phyloP scores from a whole-genome alignment of 2,113 vertebrate species.

The Lamprologus speciosus region DNA sequence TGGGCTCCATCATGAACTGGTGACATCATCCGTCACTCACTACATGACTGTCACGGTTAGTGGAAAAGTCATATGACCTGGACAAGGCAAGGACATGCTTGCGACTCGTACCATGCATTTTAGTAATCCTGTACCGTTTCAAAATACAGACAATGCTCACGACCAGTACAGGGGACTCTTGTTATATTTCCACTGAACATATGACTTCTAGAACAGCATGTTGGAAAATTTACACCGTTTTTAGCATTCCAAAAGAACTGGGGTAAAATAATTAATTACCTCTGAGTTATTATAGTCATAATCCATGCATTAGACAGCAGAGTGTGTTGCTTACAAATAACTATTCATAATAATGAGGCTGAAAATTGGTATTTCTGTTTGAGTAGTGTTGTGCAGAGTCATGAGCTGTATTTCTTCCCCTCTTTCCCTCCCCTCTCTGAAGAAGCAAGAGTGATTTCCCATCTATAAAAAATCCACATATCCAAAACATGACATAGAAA shows the following conservation, averaged over 20 bases:
- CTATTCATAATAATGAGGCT: constrained; percentile 31
- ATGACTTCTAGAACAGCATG: background rate
- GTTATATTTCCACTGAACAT: background rate
- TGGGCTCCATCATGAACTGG: background rate
- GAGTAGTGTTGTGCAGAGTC: constrained; percentile 25
- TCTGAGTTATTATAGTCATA: constrained; percentile 33
- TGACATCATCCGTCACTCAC: constrained; percentile 42
- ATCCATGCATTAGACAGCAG: constrained; percentile 13
- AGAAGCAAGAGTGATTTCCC: constrained; percentile 28
- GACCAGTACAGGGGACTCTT: background rate
- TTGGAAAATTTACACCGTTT: background rate
- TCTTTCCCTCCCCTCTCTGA: background rate
- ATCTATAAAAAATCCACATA: constrained; percentile 47
- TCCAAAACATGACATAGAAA: constrained; percentile 57
- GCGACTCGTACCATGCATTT: background rate
- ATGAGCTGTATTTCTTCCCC: constrained; percentile 22
- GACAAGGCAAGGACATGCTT: background rate
- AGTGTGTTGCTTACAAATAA: constrained; percentile 49
- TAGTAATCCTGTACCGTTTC: background rate
- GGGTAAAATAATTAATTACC: constrained; percentile 39
- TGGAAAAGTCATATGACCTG: background rate
- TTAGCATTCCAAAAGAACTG: background rate
- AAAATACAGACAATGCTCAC: background rate
- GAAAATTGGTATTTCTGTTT: constrained; percentile 42
- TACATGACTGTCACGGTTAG: background rate